Base-by-base conservation (phyloP, 2,888 invertebrate species). In the Hyalella azteca region DNA sequence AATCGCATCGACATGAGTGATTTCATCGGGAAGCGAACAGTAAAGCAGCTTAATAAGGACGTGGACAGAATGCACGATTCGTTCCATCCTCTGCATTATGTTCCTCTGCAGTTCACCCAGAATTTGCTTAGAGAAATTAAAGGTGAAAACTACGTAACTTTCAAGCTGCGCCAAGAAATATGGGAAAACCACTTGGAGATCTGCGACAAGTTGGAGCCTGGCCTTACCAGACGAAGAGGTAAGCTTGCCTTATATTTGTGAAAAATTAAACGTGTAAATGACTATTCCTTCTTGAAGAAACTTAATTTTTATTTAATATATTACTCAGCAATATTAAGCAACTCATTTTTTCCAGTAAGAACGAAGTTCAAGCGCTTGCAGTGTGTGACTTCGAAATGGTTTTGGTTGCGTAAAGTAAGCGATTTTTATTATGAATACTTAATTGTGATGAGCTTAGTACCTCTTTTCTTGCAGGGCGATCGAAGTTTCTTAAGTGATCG, bases 151-250 rank as follows among this genome's bases (percentile, higher is more conserved):
- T 49, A 40, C 29, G 40, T 73, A 22, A 77, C 78, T 1, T 41
- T 82, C 36, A 60, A 29, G n/a, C 78, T 84, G 13, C 77, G 48
- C 39, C 50, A 26, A 26, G 59, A 81, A 29, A 80, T 82, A 11
- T 82, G 83, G 83, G 73, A 50, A 36, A 45, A 60, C 11, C 81
- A 81, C 15, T 60, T 81, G 60, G 39, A 60, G 11, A 73, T 84
- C 39, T 84, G 75, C 66, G 49, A 78, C 79, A 66, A 75, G 29
- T 41, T 84, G 50, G 83, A 84, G 45, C 83, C 83, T 13, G 83
- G 83, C 19, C 22, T 81, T 36, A 82, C 83, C 22, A 36, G 79
- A 39, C 60, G 83, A n/a, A 77, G 81, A 81, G 83, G 83, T 83
- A 75, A 26, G 80, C 29, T 19, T 36, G 40, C n/a, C 15, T 22